Base-by-base conservation (phyloP, 2,113 vertebrate species). In the Dasyornis broadbenti region DNA sequence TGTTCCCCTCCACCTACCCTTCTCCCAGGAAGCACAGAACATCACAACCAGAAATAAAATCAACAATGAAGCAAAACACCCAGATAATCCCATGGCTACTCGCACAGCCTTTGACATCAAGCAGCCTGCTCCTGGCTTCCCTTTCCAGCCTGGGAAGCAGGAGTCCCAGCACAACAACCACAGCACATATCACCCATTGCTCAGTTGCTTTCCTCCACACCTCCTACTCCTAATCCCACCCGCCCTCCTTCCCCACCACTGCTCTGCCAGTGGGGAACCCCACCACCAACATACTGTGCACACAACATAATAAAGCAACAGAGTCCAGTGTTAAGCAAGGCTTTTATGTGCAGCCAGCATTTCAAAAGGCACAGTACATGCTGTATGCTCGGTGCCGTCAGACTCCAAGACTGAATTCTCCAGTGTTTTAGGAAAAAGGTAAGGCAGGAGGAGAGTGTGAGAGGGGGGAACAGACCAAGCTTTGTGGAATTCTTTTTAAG, bases 381-480 rank as follows among this genome's bases (percentile, higher is more conserved):
- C 96, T 96, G 94, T 97, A 93, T 97, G 72, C 83, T 92, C 31
- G 0, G 54, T 91, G 89, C 77, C 2, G 10, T 96, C 65, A 87
- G 90, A 63, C 75, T 94, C 87, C 78, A 27, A 66, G 64, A 19
- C 63, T 97, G 93, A 95, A 94, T 94, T 92, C 94, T 95, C 88
- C 83, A 82, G 61, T 97, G 96, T 96, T 96, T 96, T 95, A 96
- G 95, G 93, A 95, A 92, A 95, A 87, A 94, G 89, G 95, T 94
- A 92, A 60, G 49, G 81, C 3, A 5, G 82, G 64, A 88, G 80
- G 57, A 92, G 76, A 93, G 86, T 59, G 80, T 66, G 82, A 64
- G 79, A 27, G 39, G 11, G 44, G 80, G 64, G 37, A 93, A 96
- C 94, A 96, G 96, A 97, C 64, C 72, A 56, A 82, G 93, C 96